Evolutionary conservation across 1,140 invertebrate species (phyloP), one percentile per base, ranked within the genome.

Genomic region (Bombus picipes): DNA sequence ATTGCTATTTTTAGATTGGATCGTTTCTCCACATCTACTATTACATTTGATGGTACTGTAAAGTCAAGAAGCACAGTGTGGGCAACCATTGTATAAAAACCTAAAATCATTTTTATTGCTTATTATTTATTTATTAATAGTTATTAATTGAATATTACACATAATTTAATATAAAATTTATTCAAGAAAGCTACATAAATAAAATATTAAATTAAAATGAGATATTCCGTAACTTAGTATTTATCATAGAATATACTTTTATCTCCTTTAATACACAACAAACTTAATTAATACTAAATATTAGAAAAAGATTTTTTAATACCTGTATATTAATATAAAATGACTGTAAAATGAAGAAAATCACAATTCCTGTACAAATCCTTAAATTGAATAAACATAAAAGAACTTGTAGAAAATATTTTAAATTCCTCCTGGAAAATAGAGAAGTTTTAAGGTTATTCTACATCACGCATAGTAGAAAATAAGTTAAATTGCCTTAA

Each of bases 51-150:
- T 88, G 98, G 97, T 75, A 98, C 95, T 8, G 97, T 97, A 92
- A 98, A 98, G 95, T 98, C 97, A 86, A 98, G 94, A 65, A 98
- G 95, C 90, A 98, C 96, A 66, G 97, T 98, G 94, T 98, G 97
- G n/a, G 97, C 97, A 89, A 97, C 96, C 98, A 98, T 98, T 53
- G 68, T 87, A 83, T 80, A 87, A 90, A 80, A 34, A 87, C 43
- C 83, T 85, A 41, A 74, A 85, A 85, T 37, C 53, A 74, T 73
- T 84, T 28, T 66, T 18, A 66, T 70, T 25, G 22, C 3, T 39
- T 53, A 71, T 47, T 83, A 83, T 2, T 75, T 34, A 66, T 66
- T 34, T 65, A 32, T 65, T 65, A 65, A 32, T 32, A 65, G 5
- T 65, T 65, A 65, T 15, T 73, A 41, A 59, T 25, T 32, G 57